Evolutionary conservation across 2,797 vertebrate genomes (phyloP), one percentile per base, ranked within the genome.

Genomic region (Anniella stebbinsi): DNA sequence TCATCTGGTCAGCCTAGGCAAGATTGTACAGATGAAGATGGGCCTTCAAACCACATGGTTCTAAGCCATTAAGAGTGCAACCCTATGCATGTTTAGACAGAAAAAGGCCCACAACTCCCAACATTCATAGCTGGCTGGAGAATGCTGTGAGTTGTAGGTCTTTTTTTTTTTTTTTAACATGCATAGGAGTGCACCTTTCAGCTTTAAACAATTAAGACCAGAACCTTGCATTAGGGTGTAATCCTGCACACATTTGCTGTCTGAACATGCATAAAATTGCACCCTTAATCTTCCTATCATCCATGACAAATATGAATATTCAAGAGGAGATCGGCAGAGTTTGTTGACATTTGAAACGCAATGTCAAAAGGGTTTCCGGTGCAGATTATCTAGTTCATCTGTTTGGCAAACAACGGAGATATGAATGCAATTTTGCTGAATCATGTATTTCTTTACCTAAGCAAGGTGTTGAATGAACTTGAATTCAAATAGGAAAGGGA

Each of bases 371-470:
- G 96, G 95, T 94, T 95, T 96, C 93, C 75, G 1, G 48, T 80
- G 12, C 45, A 94, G 95, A 96, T 96, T 95, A 95, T 94, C 88
- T 28, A 7, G 23, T 63, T 96, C 95, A 96, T 96, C 96, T 95
- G 41, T 94, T 96, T 95, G 93, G 91, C 93, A 95, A 91, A 89
- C 89, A 69, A 86, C 83, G 0, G 0, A 57, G 86, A 90, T 90
- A 9, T 85, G 87, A 93, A 78, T 89, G 95, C 91, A 91, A 73
- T 89, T 94, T 87, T 86, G 36, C 88, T 21, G 84, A 85, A 92
- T 94, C 89, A 54, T 2, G 76, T 90, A 86, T 87, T 89, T 60
- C 87, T 33, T 36, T 36, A 3, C 30, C 60, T 41, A 8, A 9
- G 11, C 80, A 87, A 87, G 5, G 90, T 36, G 86, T 93, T 66